Evolutionary conservation across 2,888 invertebrate species (phyloP).

Genomic region (Slavum lentiscoides): DNA sequence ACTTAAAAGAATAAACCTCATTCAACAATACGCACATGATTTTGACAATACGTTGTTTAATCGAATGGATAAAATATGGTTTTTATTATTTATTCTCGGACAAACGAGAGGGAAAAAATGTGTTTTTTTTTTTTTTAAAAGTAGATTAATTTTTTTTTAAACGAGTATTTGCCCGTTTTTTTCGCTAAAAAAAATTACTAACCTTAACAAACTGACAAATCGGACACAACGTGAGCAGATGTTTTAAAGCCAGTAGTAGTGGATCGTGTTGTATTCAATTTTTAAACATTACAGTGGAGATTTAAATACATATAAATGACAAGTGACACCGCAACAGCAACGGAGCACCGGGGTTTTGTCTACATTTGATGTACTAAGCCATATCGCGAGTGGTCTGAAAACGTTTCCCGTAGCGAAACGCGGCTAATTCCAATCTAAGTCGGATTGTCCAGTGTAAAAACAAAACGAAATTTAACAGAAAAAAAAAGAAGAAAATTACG

Average conservation of each 20-base stretch:
- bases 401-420: background rate
- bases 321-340: constrained; percentile 20
- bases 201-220: background rate
- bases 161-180: no score
- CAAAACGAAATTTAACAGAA: background rate
- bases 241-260: background rate
- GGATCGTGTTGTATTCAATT: constrained; percentile 9
- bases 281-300: constrained; percentile 18
- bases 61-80: no score
- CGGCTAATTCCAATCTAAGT: background rate
- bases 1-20: no score
- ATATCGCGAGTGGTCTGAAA: background rate
- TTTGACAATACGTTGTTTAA: no score
- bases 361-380: constrained; percentile 31
- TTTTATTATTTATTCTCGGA: no score
- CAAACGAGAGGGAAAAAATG: no score
- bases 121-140: no score
- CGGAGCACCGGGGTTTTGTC: background rate
- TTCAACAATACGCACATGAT: no score
- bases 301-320: constrained; percentile 25
- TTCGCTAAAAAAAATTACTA: background rate
- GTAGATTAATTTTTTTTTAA: no score
- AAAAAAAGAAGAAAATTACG: no score
- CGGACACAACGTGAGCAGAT: background rate
- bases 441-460: background rate